These are phyloP conservation scores for Antheraea pernyi DNA, from an alignment of 1,140 invertebrate species.

Conservation along the genomic window DNA sequence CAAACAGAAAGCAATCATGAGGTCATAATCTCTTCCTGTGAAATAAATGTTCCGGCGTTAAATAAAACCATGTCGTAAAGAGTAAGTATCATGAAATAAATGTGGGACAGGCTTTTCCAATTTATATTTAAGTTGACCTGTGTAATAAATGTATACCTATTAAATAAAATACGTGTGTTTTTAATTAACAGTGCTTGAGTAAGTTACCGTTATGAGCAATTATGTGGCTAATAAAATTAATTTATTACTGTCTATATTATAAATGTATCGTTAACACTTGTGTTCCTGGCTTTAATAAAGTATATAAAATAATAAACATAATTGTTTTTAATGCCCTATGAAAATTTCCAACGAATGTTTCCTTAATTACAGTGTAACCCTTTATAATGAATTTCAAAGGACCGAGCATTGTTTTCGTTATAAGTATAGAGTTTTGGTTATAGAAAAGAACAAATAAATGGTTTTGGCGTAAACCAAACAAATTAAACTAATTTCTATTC, in stretches of 20 bases:
- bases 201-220: neutral
- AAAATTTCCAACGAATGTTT: neutral
- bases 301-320: conserved; percentile 39
- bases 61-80: neutral
- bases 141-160: conserved; percentile 11
- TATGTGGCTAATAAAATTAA: conserved; percentile 14
- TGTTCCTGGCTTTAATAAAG: conserved; percentile 68
- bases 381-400: too few species aligned
- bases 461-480: too few species aligned
- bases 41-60: neutral
- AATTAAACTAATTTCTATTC: too few species aligned
- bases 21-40: neutral
- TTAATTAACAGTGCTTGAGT: neutral
- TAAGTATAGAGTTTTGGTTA: too few species aligned
- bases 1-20: neutral
- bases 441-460: too few species aligned
- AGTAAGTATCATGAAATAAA: conserved; percentile 12
- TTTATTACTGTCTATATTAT: conserved; percentile 15
- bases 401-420: too few species aligned
- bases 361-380: too few species aligned
- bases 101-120: conserved; percentile 13
- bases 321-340: conserved; percentile 36
- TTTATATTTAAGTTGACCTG: conserved; percentile 3
- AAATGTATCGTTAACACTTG: conserved; percentile 44
- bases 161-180: conserved; percentile 15